Evolutionary conservation across 53 echinoderm and acorn worm species (phyloP), one percentile per base, ranked within the genome.

Genomic region (Stichopus horrens): DNA sequence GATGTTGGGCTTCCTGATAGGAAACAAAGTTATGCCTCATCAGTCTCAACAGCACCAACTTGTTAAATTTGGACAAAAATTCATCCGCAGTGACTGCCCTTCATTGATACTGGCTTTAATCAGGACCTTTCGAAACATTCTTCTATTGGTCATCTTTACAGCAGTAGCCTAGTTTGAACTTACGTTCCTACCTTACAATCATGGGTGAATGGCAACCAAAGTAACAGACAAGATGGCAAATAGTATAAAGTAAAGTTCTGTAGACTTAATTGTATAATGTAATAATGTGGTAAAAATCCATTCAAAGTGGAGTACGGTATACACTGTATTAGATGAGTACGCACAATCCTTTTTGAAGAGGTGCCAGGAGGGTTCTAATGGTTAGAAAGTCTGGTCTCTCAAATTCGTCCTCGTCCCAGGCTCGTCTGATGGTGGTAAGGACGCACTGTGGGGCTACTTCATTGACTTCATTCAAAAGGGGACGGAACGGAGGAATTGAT

Each of bases 341-440:
- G 96, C 82, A 98, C 97, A 98, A 84, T 92, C 96, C 96, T 80
- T 96, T 92, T 90, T 99, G 99, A 6, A 99, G 90, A 8, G 96
- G 99, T 8, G 93, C 93, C 60, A 99, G 83, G 13, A 93, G 85
- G 54, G 90, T 73, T 6, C 94, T 84, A 66, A 91, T 86, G 71
- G 89, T 52, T 14, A 93, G 73, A 91, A 96, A 94, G 74, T 94
- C 90, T 0, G 99, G 99, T 52, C 99, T 88, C 5, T 96, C 94
- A 8, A 79, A 65, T 0, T 88, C 83, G 52, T 93, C 79, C 14
- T 96, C 99, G 1, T 83, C 92, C 99, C 96, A 99, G 91, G 92
- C 92, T 11, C 57, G 73, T 5, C 96, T 91, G 51, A 99, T 99
- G 56, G 91, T 83, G 52, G 67, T 93, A 60, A 99, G 91, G 0